A percentile compares a stretch with the other conserved stretches of the same genome.
These are phyloP conservation scores for Ailurus styani DNA, from an alignment of 2,113 vertebrate species.

Conservation along the genomic window DNA sequence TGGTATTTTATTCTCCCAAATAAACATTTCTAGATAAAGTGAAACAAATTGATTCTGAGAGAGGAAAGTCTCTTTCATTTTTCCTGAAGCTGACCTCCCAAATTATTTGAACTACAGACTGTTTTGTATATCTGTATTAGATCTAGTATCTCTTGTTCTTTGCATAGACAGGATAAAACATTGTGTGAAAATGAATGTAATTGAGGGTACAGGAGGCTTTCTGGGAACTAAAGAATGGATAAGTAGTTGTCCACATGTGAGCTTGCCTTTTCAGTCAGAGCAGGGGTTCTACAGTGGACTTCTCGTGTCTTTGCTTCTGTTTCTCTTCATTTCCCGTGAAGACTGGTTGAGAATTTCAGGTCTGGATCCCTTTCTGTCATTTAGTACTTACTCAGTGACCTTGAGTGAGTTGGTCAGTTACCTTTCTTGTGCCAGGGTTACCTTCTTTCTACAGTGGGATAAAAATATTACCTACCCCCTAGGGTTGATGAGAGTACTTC, in stretches of 20 bases:
- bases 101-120: neutral
- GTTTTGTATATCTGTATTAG: neutral
- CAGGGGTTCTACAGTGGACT: no score
- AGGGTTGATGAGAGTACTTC: neutral
- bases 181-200: neutral
- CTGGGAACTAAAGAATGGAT: neutral
- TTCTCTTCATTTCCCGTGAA: neutral
- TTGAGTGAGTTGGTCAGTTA: neutral
- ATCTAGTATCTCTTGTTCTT: neutral
- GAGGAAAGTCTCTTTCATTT: neutral
- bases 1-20: neutral
- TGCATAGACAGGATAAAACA: neutral
- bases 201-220: neutral
- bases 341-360: neutral
- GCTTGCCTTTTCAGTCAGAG: neutral
- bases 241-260: rapidly evolving
- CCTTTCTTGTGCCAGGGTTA: neutral
- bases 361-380: neutral
- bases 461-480: neutral
- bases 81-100: neutral
- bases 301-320: neutral
- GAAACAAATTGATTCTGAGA: neutral
- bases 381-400: neutral
- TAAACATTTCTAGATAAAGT: neutral
- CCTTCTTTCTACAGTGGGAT: neutral